Evolutionary conservation across 1,140 invertebrate genomes (phyloP).

Genomic region (Solenopsis invicta): DNA sequence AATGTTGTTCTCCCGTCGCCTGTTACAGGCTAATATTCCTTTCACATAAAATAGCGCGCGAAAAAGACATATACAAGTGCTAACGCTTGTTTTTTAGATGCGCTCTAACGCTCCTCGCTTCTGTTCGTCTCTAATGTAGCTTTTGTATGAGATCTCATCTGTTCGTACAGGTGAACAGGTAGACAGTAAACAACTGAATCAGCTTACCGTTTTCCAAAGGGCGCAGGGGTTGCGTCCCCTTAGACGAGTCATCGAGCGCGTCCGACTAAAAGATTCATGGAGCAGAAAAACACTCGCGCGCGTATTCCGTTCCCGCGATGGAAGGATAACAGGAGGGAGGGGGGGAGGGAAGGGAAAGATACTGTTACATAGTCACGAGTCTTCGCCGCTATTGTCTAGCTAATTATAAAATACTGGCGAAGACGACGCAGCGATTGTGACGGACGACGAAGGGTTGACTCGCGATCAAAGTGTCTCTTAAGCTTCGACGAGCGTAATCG

Average conservation of each 20-base stretch:
- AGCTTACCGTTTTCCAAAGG: constrained; percentile 75
- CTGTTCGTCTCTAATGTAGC: constrained; percentile 38
- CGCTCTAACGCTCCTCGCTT: constrained; percentile 36
- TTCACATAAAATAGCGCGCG: constrained; percentile 17
- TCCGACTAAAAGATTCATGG: constrained; percentile 81
- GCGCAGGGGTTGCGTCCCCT: constrained; percentile 67
- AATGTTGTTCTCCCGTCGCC: not conserved
- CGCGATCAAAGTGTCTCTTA: constrained; percentile 28
- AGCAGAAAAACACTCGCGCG: constrained; percentile 79
- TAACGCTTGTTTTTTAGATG: constrained; percentile 39
- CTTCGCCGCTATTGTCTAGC: constrained; percentile 71
- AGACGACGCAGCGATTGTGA: constrained; percentile 58
- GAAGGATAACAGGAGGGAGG: constrained; percentile 8
- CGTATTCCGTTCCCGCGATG: constrained; percentile 49
- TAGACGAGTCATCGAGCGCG: constrained; percentile 61
- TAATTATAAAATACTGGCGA: constrained; percentile 78
- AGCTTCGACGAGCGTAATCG: constrained; percentile 23
- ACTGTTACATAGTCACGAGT: constrained; percentile 62
- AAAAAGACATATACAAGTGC: constrained; percentile 24
- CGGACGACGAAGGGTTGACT: constrained; percentile 51
- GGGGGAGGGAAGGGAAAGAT: not conserved
- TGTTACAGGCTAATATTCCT: not conserved
- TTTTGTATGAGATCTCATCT: constrained; percentile 48
- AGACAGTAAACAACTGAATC: constrained; percentile 82
- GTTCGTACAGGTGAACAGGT: constrained; percentile 80